Percentiles rank a stretch among this genome's conserved stretches.
These are phyloP conservation scores for Agrenia bidenticulata DNA, from an alignment of 2,888 invertebrate genomes.

Conservation along the genomic window DNA sequence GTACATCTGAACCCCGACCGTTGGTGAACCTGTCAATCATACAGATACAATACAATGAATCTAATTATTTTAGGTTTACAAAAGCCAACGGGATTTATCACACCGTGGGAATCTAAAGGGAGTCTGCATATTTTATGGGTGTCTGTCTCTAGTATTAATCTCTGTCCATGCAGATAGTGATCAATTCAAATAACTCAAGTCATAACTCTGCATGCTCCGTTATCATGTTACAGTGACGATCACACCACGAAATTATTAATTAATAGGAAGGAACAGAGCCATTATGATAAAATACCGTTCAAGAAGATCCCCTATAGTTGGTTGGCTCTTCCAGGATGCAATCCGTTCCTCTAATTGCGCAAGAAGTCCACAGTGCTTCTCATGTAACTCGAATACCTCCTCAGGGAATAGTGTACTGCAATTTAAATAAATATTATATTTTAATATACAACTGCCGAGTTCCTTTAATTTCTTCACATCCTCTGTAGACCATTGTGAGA, in stretches of 20 bases:
- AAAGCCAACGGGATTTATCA: no score
- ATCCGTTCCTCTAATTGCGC: constrained; percentile 57
- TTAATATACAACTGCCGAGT: constrained; percentile 2
- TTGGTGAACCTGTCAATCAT: constrained; percentile 49
- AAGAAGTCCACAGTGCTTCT: constrained; percentile 57
- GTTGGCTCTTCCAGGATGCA: constrained; percentile 56
- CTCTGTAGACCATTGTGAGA: no score
- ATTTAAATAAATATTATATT: constrained; percentile 2
- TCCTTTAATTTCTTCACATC: no score
- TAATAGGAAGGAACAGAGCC: neutral
- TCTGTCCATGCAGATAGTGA: no score
- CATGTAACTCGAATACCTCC: constrained; percentile 57
- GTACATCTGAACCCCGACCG: constrained; percentile 54
- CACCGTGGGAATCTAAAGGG: no score
- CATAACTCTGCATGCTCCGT: no score
- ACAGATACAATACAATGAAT: no score
- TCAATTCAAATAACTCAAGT: no score
- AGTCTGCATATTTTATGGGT: no score
- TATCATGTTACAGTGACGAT: neutral
- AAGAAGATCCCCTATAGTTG: constrained; percentile 57
- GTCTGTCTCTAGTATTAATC: no score
- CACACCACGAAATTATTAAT: neutral
- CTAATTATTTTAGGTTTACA: no score
- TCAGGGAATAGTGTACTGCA: constrained; percentile 57
- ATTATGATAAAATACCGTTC: constrained; percentile 44